Evolutionary conservation across 2,797 vertebrate species (phyloP).

Genomic region (Hydrophis major): DNA sequence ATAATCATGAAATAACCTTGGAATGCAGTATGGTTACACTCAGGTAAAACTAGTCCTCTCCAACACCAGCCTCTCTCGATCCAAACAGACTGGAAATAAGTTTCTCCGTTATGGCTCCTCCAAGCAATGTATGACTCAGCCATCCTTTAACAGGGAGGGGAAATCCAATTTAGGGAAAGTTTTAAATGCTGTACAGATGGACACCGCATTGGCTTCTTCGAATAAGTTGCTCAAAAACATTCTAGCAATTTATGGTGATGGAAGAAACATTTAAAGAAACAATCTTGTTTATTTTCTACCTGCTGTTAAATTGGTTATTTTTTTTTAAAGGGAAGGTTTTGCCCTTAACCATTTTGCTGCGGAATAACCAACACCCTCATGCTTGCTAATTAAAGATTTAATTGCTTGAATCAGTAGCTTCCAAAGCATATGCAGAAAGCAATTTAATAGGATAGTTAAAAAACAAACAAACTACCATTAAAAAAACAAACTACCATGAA

Average conservation of each 20-base stretch:
- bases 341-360: not conserved
- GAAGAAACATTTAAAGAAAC: not conserved
- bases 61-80: not conserved
- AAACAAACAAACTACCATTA: not conserved
- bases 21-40: accelerated
- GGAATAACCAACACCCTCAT: conserved; percentile 1
- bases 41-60: not conserved
- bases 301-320: conserved; percentile 14
- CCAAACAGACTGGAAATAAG: not conserved
- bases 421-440: not conserved
- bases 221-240: not conserved
- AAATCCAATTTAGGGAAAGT: not conserved
- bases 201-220: not conserved
- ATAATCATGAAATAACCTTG: not conserved
- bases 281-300: not conserved
- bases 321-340: conserved; percentile 6
- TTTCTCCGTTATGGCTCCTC: not conserved
- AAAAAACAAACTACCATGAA: not conserved
- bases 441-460: not conserved
- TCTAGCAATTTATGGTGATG: conserved; percentile 1
- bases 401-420: conserved; percentile 13
- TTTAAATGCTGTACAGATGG: conserved; percentile 5
- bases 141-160: not conserved
- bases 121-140: not conserved
- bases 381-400: conserved; percentile 4